A percentile compares a stretch with the other conserved stretches of the same genome.
These are phyloP conservation scores for Laticauda colubrina DNA, from an alignment of 2,113 vertebrate genomes.

Conservation along the genomic window DNA sequence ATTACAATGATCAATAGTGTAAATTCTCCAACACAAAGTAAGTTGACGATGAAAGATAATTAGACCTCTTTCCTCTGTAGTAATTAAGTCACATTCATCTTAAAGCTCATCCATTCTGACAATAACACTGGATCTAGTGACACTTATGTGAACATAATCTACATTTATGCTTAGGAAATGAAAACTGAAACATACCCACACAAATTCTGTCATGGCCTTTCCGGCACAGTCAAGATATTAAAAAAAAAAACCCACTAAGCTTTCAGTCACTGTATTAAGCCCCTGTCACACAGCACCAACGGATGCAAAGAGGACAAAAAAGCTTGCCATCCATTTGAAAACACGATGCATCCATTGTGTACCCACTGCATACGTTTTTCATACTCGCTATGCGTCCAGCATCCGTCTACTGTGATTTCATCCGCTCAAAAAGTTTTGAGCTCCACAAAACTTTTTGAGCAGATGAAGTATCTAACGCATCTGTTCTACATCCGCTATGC, in stretches of 20 bases:
- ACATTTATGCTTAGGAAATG: slow-evolving; percentile 21
- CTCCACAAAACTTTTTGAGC: no score
- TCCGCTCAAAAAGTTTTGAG: no score
- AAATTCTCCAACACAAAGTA: slow-evolving; percentile 66
- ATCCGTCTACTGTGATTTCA: no score
- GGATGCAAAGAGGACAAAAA: no score
- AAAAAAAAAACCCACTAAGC: background rate
- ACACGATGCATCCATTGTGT: no score
- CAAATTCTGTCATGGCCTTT: background rate
- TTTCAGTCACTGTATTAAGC: background rate
- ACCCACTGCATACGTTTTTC: no score
- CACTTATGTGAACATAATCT: slow-evolving; percentile 43
- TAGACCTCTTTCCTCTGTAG: slow-evolving; percentile 54
- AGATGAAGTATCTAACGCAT: no score
- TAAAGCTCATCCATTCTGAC: slow-evolving; percentile 56
- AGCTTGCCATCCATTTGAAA: no score
- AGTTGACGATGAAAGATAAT: slow-evolving; percentile 65
- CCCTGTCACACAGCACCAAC: no score
- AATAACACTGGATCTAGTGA: slow-evolving; percentile 42
- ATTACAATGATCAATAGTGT: slow-evolving; percentile 74
- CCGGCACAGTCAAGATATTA: background rate
- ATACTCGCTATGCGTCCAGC: no score
- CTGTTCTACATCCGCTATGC: no score
- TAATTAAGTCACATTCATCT: slow-evolving; percentile 70
- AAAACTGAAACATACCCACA: slow-evolving; percentile 40